Evolutionary conservation across 2,797 vertebrate genomes (phyloP).

Genomic region (Cyprinella venusta): DNA sequence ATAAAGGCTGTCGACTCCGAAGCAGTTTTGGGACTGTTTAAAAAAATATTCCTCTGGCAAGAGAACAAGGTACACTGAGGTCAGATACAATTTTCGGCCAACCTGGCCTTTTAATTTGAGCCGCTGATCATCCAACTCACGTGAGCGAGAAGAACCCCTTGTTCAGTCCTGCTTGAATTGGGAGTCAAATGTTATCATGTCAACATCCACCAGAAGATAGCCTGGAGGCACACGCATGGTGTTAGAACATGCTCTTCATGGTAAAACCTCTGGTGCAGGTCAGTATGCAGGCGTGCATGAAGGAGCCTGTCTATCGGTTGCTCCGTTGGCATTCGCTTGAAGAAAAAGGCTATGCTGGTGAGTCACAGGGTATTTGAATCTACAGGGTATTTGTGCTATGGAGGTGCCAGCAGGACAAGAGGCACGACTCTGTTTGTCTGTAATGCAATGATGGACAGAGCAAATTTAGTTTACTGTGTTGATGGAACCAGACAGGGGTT

Average conservation of each 20-base stretch:
- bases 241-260: conserved; percentile 2
- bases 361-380: conserved; percentile 66
- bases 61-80: conserved; percentile 10
- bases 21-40: not conserved
- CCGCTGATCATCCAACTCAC: conserved; percentile 17
- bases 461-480: conserved; percentile 71
- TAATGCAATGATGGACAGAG: conserved; percentile 71
- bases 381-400: not conserved
- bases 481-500: conserved; percentile 69
- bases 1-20: not conserved
- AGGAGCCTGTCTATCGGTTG: conserved; percentile 69
- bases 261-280: conserved; percentile 22
- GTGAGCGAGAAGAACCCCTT: not conserved
- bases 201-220: not conserved
- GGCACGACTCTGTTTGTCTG: conserved; percentile 62
- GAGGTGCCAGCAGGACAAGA: conserved; percentile 6
- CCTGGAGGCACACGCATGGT: not conserved
- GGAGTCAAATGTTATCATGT: conserved; percentile 15
- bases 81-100: conserved; percentile 1
- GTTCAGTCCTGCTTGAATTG: not conserved
- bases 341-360: conserved; percentile 69
- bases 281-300: conserved; percentile 62
- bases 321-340: conserved; percentile 68
- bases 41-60: not conserved
- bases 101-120: conserved; percentile 16